These are phyloP conservation scores for Calcarius lapponicus DNA, from an alignment of 2,797 vertebrate genomes.

Conservation along the genomic window DNA sequence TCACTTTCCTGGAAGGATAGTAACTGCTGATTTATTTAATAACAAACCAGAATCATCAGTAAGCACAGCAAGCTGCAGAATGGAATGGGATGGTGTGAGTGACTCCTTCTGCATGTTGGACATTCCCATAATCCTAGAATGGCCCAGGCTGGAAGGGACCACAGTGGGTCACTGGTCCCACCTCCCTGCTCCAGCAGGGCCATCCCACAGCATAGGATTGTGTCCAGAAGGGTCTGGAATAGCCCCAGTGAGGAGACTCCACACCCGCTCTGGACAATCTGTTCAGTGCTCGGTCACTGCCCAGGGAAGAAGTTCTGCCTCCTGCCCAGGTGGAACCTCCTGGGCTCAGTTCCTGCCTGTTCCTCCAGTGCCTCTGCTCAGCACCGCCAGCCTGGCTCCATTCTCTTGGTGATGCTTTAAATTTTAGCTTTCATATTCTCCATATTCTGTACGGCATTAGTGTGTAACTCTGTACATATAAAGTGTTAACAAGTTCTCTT, in stretches of 20 bases:
- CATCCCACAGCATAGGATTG: neutral
- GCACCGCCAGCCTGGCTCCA: neutral
- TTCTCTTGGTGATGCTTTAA: neutral
- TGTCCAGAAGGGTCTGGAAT: accelerated
- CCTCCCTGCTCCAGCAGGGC: neutral
- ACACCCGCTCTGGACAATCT: neutral
- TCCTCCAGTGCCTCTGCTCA: neutral
- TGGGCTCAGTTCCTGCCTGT: accelerated
- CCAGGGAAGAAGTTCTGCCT: neutral
- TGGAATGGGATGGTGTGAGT: neutral
- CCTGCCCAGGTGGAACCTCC: neutral
- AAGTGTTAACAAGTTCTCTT: neutral
- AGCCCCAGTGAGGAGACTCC: neutral
- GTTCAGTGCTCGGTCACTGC: accelerated
- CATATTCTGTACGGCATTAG: neutral
- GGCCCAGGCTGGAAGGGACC: neutral
- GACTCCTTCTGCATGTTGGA: neutral
- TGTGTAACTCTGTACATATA: neutral
- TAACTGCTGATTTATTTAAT: neutral
- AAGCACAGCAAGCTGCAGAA: neutral
- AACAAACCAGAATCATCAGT: neutral
- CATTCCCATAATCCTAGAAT: neutral
- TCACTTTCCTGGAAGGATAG: neutral
- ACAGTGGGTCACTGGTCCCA: accelerated
- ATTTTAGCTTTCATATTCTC: neutral